These are phyloP conservation scores for Galeruca laticollis DNA, from an alignment of 2,888 invertebrate species.

Conservation along the genomic window DNA sequence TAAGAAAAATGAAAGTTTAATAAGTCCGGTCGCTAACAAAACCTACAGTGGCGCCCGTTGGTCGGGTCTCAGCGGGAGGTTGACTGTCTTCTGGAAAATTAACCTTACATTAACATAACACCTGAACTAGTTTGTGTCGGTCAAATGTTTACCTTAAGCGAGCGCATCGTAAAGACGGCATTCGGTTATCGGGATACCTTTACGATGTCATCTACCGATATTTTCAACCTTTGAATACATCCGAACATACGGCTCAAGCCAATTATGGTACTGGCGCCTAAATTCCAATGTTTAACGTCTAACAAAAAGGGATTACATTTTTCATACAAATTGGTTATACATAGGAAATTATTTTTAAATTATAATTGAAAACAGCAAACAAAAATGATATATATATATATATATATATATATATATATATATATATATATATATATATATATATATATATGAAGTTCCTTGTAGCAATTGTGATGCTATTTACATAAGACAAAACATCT, in stretches of 20 bases:
- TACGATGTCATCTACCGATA: conserved; percentile 30
- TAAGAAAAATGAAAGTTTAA: too few species aligned
- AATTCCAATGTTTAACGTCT: conserved; percentile 40
- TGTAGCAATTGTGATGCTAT: too few species aligned
- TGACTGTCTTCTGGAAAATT: conserved; percentile 32
- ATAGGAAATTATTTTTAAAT: background rate
- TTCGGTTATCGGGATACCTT: conserved; percentile 22
- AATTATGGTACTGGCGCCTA: conserved; percentile 50
- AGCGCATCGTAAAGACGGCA: conserved; percentile 14
- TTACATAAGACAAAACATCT: too few species aligned
- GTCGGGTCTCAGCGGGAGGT: conserved; percentile 58
- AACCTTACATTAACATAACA: conserved; percentile 36
- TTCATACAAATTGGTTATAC: conserved; percentile 17
- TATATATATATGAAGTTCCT: too few species aligned
- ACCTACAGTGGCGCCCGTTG: conserved; percentile 52
- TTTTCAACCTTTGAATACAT: conserved; percentile 6
- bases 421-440: too few species aligned
- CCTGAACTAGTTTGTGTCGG: conserved; percentile 21
- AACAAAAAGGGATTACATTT: conserved; percentile 36
- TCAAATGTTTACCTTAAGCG: conserved; percentile 33
- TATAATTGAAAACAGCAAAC: background rate
- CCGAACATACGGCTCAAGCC: conserved; percentile 33
- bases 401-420: too few species aligned
- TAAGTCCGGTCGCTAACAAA: conserved; percentile 20
- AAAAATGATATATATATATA: too few species aligned